phyloP scores from a whole-genome alignment of 2,888 invertebrate species.

The Amaurobius ferox region DNA sequence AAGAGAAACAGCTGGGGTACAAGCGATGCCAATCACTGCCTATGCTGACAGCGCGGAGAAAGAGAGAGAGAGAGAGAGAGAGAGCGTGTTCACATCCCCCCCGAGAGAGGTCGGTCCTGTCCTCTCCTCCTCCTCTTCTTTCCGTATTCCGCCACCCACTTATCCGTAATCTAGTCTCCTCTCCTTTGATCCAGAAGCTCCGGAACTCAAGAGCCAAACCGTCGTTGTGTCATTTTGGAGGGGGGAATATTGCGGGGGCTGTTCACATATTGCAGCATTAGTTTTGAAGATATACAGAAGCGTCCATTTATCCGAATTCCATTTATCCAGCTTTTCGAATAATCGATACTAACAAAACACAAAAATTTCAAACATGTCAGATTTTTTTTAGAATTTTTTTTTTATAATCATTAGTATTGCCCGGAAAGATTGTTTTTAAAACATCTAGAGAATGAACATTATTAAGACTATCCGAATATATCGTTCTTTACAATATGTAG shows the following conservation, averaged over 20 bases:
- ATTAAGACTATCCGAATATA: too few relatives aligned
- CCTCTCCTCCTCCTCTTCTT: not conserved
- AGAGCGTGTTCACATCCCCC: not conserved
- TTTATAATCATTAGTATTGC: too few relatives aligned
- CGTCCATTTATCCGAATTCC: too few relatives aligned
- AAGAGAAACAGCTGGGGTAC: constrained; percentile 49
- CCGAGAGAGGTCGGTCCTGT: not conserved
- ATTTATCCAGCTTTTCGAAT: too few relatives aligned
- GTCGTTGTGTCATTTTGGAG: constrained; percentile 50
- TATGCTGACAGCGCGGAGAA: constrained; percentile 44
- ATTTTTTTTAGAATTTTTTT: too few relatives aligned
- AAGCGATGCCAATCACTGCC: constrained; percentile 63
- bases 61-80: constrained; percentile 20
- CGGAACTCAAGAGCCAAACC: constrained; percentile 37
- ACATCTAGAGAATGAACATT: too few relatives aligned
- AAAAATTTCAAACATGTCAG: too few relatives aligned
- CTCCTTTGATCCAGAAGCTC: constrained; percentile 64
- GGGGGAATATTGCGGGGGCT: not conserved
- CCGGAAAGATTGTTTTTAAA: too few relatives aligned
- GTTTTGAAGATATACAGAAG: not conserved
- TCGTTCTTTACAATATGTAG: too few relatives aligned
- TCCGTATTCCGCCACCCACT: constrained; percentile 41
- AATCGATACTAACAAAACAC: too few relatives aligned
- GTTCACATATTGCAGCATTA: constrained; percentile 8
- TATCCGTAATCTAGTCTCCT: constrained; percentile 50